A percentile compares a stretch with the other conserved stretches of the same genome.
phyloP scores from a whole-genome alignment of 2,888 invertebrate species.

The Drosophila neutralis region DNA sequence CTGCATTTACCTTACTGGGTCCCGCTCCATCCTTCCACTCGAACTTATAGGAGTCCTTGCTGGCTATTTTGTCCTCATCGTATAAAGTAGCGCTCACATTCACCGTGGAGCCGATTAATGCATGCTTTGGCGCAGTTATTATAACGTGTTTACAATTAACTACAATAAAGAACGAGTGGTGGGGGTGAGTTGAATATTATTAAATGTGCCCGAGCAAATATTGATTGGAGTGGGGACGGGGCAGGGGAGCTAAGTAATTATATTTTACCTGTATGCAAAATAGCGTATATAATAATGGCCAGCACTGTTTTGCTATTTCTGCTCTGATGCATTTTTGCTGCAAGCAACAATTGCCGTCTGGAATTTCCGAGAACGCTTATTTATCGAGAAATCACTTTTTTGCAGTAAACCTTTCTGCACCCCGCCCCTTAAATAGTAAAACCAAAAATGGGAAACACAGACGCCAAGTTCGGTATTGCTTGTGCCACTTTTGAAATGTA shows the following conservation, averaged over 20 bases:
- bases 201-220: constrained; percentile 17
- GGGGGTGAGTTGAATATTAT: neutral
- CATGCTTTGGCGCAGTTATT: constrained; percentile 88
- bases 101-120: constrained; percentile 90
- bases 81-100: constrained; percentile 86
- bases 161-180: constrained; percentile 13
- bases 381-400: constrained; percentile 45
- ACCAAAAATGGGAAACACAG: constrained; percentile 40
- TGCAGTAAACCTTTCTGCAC: constrained; percentile 18
- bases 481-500: constrained; percentile 20
- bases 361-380: constrained; percentile 45
- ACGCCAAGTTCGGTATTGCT: constrained; percentile 24
- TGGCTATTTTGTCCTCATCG: constrained; percentile 69
- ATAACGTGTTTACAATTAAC: constrained; percentile 84
- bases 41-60: constrained; percentile 86
- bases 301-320: constrained; percentile 14
- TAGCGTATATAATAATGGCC: constrained; percentile 39
- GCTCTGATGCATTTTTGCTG: constrained; percentile 50
- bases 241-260: neutral
- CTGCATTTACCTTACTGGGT: constrained; percentile 55
- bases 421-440: constrained; percentile 43
- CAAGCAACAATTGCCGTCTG: constrained; percentile 33
- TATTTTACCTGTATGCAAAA: constrained; percentile 57
- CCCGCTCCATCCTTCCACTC: constrained; percentile 87
- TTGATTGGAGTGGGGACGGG: constrained; percentile 30